Conservation (phyloP, 2,797 vertebrate species). For the Hydrocynus forskahlii region DNA sequence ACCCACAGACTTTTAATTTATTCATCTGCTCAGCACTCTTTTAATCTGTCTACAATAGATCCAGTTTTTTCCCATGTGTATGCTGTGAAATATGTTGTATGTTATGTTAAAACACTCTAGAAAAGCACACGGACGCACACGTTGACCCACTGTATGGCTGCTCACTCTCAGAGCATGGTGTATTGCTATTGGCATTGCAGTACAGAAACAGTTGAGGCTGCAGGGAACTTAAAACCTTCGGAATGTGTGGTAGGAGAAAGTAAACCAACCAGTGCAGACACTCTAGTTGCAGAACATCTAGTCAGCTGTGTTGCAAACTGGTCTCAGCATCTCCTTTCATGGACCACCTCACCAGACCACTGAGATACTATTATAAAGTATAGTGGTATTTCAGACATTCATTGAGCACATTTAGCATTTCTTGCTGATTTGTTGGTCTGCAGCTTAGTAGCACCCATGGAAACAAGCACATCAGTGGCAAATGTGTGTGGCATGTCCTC, state of each 20-base stretch:
- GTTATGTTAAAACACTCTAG: conserved; percentile 53
- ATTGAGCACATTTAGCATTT: neutral
- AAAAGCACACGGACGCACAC: conserved; percentile 37
- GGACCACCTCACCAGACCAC: neutral
- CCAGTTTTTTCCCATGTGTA: conserved; percentile 54
- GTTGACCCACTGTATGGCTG: neutral
- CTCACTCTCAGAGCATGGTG: neutral
- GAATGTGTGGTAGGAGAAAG: neutral
- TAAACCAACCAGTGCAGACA: neutral
- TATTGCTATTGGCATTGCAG: neutral
- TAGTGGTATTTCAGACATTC: neutral
- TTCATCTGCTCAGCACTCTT: conserved; percentile 57
- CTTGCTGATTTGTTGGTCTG: neutral
- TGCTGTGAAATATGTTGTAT: conserved; percentile 55
- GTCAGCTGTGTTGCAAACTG: neutral
- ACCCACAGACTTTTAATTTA: conserved; percentile 70
- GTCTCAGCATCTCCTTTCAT: neutral
- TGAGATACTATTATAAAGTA: neutral
- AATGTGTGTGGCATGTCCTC: neutral
- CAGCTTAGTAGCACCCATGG: neutral
- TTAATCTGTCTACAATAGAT: conserved; percentile 59
- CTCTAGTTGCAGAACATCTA: neutral
- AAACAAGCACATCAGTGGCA: neutral
- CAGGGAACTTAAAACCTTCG: neutral
- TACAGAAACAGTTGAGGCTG: neutral